Evolutionary conservation across 2,113 vertebrate species (phyloP).

Genomic region (Ammospiza caudacuta): DNA sequence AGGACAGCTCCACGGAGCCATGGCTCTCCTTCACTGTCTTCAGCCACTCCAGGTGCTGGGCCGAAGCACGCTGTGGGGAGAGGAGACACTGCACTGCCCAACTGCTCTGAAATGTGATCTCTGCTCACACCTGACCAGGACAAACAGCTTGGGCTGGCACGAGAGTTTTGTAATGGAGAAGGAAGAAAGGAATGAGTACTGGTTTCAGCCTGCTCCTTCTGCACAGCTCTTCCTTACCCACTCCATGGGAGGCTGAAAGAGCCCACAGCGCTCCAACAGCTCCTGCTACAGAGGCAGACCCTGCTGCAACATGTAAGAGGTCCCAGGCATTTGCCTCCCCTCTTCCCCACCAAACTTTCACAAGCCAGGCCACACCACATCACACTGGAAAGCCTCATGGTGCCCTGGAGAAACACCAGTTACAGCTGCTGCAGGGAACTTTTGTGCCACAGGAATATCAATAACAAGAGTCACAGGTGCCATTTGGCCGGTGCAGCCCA

Average conservation of each 20-base stretch:
- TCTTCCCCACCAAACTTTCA: neutral
- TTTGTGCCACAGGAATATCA: neutral
- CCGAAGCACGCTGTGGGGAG: conserved; percentile 83
- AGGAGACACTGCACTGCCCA: neutral
- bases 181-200: neutral
- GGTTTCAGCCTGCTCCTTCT: neutral
- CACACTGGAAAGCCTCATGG: neutral
- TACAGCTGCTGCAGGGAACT: neutral
- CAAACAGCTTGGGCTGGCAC: neutral
- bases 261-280: neutral
- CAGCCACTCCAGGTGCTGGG: conserved; percentile 90
- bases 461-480: neutral
- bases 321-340: neutral
- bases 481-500: neutral
- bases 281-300: neutral
- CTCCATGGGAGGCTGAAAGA: neutral
- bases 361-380: neutral
- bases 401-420: neutral
- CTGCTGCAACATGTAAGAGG: neutral
- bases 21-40: conserved; percentile 95
- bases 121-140: neutral
- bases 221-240: neutral
- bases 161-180: neutral
- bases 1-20: conserved; percentile 93
- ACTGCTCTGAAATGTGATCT: neutral